These are phyloP conservation scores for Agrilus mali DNA, from an alignment of 2,888 invertebrate species.

Conservation along the genomic window DNA sequence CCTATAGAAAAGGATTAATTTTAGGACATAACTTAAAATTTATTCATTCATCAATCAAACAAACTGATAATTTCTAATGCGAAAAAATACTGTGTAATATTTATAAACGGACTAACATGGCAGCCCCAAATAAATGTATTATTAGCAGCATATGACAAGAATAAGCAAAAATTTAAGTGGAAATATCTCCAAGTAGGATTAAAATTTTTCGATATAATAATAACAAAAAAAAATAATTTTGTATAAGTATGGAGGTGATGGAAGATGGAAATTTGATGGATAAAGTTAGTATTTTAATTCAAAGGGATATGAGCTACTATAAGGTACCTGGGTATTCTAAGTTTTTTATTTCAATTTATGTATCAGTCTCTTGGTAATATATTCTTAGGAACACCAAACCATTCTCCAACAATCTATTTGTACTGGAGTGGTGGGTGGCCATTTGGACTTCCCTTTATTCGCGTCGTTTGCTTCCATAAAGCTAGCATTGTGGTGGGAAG, in stretches of 20 bases:
- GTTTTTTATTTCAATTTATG: not conserved
- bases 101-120: no score
- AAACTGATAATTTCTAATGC: no score
- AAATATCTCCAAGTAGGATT: slow-evolving; percentile 1
- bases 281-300: slow-evolving; percentile 66
- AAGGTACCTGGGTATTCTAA: no score
- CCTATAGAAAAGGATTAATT: no score
- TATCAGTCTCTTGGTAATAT: not conserved
- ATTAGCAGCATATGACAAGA: no score
- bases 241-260: slow-evolving; percentile 62
- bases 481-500: slow-evolving; percentile 77
- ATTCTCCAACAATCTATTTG: slow-evolving; percentile 70
- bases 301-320: slow-evolving; percentile 74
- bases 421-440: slow-evolving; percentile 66
- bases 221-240: not conserved
- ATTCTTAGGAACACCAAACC: slow-evolving; percentile 25
- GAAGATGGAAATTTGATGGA: slow-evolving; percentile 87
- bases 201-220: slow-evolving; percentile 1
- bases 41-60: no score
- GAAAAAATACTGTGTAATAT: no score
- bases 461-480: slow-evolving; percentile 77
- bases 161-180: no score
- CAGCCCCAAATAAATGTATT: no score
- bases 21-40: no score
- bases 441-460: slow-evolving; percentile 69